phyloP scores from a whole-genome alignment of 2,113 vertebrate species.

The Notarius lentiginosus region DNA sequence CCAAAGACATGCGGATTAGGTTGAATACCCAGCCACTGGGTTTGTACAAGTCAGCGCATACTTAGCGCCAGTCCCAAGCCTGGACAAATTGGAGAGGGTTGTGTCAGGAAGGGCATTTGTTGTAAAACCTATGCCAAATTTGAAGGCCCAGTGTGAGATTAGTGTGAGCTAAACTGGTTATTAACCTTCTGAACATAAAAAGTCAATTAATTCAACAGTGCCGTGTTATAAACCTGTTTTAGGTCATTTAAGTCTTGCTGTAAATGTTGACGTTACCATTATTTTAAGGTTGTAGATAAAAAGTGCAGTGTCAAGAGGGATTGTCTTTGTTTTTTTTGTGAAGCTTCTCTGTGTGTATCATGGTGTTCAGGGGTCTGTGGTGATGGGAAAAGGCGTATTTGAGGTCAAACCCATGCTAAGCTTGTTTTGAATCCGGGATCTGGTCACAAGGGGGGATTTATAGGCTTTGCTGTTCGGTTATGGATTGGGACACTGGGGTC shows the following conservation, averaged over 20 bases:
- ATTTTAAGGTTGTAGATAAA: not conserved
- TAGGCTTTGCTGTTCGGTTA: constrained; percentile 8
- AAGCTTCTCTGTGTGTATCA: not conserved
- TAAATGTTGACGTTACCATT: not conserved
- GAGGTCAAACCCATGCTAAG: constrained; percentile 28
- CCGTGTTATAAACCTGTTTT: not conserved
- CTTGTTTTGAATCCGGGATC: constrained; percentile 10
- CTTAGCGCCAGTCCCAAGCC: too few relatives aligned
- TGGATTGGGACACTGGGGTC: not conserved
- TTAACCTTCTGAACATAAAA: not conserved
- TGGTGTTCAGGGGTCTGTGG: not conserved
- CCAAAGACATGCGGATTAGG: too few relatives aligned
- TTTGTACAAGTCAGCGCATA: too few relatives aligned
- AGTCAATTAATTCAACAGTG: not conserved
- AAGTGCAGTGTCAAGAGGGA: not conserved
- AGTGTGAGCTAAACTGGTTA: too few relatives aligned
- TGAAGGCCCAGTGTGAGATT: too few relatives aligned
- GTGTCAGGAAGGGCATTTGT: too few relatives aligned
- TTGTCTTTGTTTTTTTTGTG: not conserved
- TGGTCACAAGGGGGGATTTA: constrained; percentile 22
- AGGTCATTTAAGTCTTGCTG: too few relatives aligned
- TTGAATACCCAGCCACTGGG: too few relatives aligned
- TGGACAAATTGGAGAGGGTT: too few relatives aligned
- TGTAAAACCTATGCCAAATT: too few relatives aligned
- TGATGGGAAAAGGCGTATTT: not conserved